Base-by-base conservation (phyloP, 2,113 vertebrate species). In the Megaceryle maxima region DNA sequence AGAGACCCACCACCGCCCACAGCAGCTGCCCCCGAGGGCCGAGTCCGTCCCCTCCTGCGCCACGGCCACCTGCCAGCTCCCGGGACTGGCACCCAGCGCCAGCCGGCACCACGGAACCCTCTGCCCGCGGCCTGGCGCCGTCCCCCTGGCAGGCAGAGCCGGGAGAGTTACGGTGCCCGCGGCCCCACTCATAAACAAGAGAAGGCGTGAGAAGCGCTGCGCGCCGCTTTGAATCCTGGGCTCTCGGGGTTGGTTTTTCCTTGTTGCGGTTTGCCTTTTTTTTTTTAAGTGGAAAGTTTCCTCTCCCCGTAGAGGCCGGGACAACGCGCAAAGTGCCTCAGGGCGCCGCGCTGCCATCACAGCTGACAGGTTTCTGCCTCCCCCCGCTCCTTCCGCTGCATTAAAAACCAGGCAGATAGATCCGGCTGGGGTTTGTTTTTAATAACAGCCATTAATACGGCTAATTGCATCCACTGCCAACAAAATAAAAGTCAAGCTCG, bases 221-320 rank as follows among this genome's bases (percentile, higher is more conserved):
- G n/a, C 63, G 74, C 86, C 92, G 93, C 84, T 93, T 33, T 94
- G 93, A 92, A 87, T 91, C 66, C 95, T 92, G 94, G 92, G 75
- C 93, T 91, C 24, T 50, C 31, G 5, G 55, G 13, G 17, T 1
- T 87, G 53, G 39, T 12, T 94, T 90, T 94, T 84, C 91, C 94
- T 96, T 81, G 78, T 81, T 60, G 53, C 33, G 53, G 43, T 80
- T 86, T 41, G 44, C 5, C 0, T 12, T n/a, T 41, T 63, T 31
- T 55, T 48, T 26, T 43, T 24, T 15, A 2, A 72, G 79, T 93
- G 95, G 94, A 96, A 97, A 96, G 56, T 97, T 97, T 91, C 26
- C 68, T 83, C 66, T 81, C 60, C 64, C 87, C 25, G 90, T 53
- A 50, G 87, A 76, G 80, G 55, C 66, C 69, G 37, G 82, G 66